Evolutionary conservation across 2,797 vertebrate species (phyloP), one percentile per base, ranked within the genome.

Genomic region (Choloepus didactylus): DNA sequence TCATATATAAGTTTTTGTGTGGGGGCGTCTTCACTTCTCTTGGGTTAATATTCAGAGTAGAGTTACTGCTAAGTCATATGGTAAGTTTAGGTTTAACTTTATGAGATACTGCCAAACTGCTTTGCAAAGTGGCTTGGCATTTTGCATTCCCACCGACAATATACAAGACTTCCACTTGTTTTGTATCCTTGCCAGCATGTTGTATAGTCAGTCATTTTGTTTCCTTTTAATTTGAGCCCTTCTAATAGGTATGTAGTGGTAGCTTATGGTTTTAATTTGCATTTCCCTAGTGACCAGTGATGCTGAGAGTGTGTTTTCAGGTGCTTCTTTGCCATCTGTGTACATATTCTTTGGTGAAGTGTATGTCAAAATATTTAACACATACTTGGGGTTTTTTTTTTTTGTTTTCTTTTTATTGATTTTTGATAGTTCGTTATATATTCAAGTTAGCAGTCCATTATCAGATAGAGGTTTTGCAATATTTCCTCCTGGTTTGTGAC

Each of bases 351-450:
- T 44, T 70, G 41, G 1, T 27, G 4, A 84, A 46, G 23, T 23
- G 5, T 81, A 44, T 72, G 3, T 87, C n/a, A 88, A 75, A 95
- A 81, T 80, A 7, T 49, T 75, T 72, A 62, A 12, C 9, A 19
- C 14, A 73, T 19, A 35, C 35, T 35, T 35, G 35, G 35, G 35
- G 35, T 35, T 35, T 10, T 66, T 81, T 67, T 35, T 56, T 35
- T 25, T 85, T 80, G 6, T 51, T 93, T 86, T 27, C 19, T 82
- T 86, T 44, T 44, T 75, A 41, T 31, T 75, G 23, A 84, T 51
- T 79, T 86, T 90, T 77, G 27, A 77, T 51, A 56, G 44, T 67
- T 93, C 5, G 59, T 80, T 91, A 29, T 44, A 70, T 80, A n/a
- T 75, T 93, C 29, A 75, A 6, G 1, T 73, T 72, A 14, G 35